Evolutionary conservation across 2,113 vertebrate species (phyloP).

Genomic region (Poeciliopsis prolifica): DNA sequence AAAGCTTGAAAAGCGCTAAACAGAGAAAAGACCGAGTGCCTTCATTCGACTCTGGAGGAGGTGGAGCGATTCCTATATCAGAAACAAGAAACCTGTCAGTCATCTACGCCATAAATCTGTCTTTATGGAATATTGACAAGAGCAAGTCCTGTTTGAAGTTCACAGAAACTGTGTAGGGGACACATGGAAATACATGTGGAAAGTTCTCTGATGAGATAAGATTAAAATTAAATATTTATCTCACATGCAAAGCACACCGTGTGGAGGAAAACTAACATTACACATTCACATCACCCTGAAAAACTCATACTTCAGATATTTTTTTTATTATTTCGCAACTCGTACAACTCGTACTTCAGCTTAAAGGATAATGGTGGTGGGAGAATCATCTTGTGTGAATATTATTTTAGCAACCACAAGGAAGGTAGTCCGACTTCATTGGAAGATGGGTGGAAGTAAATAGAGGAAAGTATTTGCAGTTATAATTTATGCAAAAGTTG

Average conservation of each 20-base stretch:
- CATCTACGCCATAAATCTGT: background rate
- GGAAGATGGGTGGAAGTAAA: background rate
- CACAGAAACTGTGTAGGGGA: background rate
- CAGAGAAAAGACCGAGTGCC: background rate
- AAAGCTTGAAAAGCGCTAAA: background rate
- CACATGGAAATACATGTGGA: background rate
- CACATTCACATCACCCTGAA: no score
- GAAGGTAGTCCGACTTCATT: no score
- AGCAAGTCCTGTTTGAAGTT: background rate
- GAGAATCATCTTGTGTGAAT: no score
- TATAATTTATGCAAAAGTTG: background rate
- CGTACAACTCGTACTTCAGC: no score
- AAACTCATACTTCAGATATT: no score
- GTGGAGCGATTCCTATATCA: background rate
- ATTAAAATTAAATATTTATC: background rate
- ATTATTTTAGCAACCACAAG: no score
- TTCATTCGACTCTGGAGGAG: background rate
- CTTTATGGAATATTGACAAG: background rate
- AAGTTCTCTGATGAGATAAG: background rate
- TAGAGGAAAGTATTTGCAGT: background rate
- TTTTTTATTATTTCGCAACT: no score
- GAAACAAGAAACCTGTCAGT: background rate
- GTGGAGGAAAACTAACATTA: no score
- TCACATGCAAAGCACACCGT: no score
- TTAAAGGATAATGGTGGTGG: no score